A percentile compares a stretch with the other conserved stretches of the same genome.
These are phyloP conservation scores for Entomobrya multifasciata DNA, from an alignment of 2,888 invertebrate species.

Conservation along the genomic window DNA sequence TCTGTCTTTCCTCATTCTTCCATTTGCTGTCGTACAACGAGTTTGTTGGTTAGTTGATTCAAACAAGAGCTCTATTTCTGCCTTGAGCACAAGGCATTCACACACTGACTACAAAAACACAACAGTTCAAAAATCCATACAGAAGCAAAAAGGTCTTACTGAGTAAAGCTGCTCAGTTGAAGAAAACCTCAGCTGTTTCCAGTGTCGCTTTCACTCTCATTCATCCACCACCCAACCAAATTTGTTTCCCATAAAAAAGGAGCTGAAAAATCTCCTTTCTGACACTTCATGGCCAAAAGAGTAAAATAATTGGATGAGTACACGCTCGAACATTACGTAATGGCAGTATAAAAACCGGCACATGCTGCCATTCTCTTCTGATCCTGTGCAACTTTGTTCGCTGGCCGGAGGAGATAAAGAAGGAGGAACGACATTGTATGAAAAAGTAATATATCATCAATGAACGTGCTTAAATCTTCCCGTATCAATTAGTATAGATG, in stretches of 20 bases:
- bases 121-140: slow-evolving; percentile 18
- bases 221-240: background rate
- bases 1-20: slow-evolving; percentile 31
- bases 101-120: no score
- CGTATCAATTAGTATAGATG: slow-evolving; percentile 31
- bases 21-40: background rate
- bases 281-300: background rate
- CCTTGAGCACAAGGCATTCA: background rate
- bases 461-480: slow-evolving; percentile 11
- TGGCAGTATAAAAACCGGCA: no score
- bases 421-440: background rate
- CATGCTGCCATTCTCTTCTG: no score
- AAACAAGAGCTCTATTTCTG: background rate
- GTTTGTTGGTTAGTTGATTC: slow-evolving; percentile 16
- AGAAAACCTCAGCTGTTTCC: slow-evolving; percentile 61
- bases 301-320: slow-evolving; percentile 21
- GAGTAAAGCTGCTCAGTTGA: slow-evolving; percentile 13
- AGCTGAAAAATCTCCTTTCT: slow-evolving; percentile 16
- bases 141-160: slow-evolving; percentile 14
- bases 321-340: no score
- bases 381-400: background rate
- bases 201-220: background rate
- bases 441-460: slow-evolving; percentile 13
- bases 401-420: no score
- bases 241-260: background rate